Evolutionary conservation across 1,140 invertebrate genomes (phyloP).

Genomic region (Hyposmocoma kahamanoa): DNA sequence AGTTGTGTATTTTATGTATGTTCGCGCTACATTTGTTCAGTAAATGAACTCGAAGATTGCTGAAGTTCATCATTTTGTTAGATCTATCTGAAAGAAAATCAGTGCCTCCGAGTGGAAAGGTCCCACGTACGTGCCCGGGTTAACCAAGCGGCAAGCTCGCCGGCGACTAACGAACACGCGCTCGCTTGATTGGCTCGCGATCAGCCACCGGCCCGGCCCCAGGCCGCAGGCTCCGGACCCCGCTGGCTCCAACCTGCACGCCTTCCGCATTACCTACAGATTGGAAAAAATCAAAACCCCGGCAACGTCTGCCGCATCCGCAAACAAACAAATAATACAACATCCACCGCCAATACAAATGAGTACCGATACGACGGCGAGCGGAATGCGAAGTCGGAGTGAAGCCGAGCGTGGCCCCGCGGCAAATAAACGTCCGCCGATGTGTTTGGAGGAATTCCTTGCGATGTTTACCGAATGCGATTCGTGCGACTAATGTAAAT

Average conservation of each 20-base stretch:
- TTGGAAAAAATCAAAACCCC: slow-evolving; percentile 67
- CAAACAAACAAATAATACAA: slow-evolving; percentile 70
- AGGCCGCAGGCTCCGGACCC: slow-evolving; percentile 16
- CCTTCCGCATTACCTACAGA: slow-evolving; percentile 64
- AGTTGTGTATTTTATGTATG: not conserved
- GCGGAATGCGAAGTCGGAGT: slow-evolving; percentile 49
- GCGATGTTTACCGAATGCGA: slow-evolving; percentile 60
- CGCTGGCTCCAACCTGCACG: slow-evolving; percentile 46
- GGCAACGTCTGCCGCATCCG: slow-evolving; percentile 54
- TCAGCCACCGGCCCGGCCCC: slow-evolving; percentile 38
- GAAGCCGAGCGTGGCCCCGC: slow-evolving; percentile 53
- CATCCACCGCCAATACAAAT: slow-evolving; percentile 64
- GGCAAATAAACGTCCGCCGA: slow-evolving; percentile 65
- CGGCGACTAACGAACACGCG: slow-evolving; percentile 58
- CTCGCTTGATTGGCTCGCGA: slow-evolving; percentile 49
- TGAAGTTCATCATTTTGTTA: slow-evolving; percentile 39
- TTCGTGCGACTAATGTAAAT: slow-evolving; percentile 43
- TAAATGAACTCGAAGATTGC: slow-evolving; percentile 33
- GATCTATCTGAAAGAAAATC: slow-evolving; percentile 55
- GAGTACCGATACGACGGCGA: slow-evolving; percentile 59
- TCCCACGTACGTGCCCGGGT: slow-evolving; percentile 58
- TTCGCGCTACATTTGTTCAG: slow-evolving; percentile 22
- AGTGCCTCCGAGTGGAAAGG: slow-evolving; percentile 58
- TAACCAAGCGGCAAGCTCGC: slow-evolving; percentile 49
- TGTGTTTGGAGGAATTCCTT: slow-evolving; percentile 64